phyloP scores from a whole-genome alignment of 2,797 vertebrate species.

The Rachycentron canadum region DNA sequence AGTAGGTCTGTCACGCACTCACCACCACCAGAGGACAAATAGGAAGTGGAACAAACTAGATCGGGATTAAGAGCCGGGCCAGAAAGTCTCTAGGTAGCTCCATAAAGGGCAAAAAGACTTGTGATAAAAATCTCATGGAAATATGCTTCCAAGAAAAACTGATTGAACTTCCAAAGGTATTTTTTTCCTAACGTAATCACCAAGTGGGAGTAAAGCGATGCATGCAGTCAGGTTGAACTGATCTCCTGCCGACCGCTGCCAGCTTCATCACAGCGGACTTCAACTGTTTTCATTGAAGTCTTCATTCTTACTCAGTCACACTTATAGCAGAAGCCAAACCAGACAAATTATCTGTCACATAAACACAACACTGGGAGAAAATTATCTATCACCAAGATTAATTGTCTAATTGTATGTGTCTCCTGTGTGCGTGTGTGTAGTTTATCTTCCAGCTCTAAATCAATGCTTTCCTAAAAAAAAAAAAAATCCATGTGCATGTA shows the following conservation, averaged over 20 bases:
- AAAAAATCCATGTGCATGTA: conserved; percentile 19
- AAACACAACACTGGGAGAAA: conserved; percentile 42
- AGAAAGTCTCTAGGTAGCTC: conserved; percentile 59
- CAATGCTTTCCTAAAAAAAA: conserved; percentile 24
- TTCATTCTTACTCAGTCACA: conserved; percentile 48
- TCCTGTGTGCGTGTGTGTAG: background rate
- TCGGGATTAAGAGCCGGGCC: conserved; percentile 55
- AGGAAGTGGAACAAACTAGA: conserved; percentile 63
- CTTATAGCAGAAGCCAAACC: conserved; percentile 54
- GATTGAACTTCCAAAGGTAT: conserved; percentile 52
- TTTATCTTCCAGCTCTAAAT: conserved; percentile 27
- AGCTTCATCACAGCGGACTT: conserved; percentile 41
- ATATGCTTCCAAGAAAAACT: conserved; percentile 59
- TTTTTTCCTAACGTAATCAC: conserved; percentile 42
- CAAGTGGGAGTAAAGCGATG: conserved; percentile 36
- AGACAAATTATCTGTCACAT: conserved; percentile 61
- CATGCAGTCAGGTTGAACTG: conserved; percentile 55
- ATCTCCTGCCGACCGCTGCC: conserved; percentile 34
- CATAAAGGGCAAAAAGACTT: conserved; percentile 67
- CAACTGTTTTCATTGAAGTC: conserved; percentile 47
- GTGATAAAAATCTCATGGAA: conserved; percentile 68
- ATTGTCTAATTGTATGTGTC: conserved; percentile 30
- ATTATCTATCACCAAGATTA: conserved; percentile 52
- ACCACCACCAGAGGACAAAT: conserved; percentile 43
- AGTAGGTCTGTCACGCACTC: conserved; percentile 38